These are phyloP conservation scores for Sylvicola cinctus DNA, from an alignment of 2,888 invertebrate genomes.

Conservation along the genomic window DNA sequence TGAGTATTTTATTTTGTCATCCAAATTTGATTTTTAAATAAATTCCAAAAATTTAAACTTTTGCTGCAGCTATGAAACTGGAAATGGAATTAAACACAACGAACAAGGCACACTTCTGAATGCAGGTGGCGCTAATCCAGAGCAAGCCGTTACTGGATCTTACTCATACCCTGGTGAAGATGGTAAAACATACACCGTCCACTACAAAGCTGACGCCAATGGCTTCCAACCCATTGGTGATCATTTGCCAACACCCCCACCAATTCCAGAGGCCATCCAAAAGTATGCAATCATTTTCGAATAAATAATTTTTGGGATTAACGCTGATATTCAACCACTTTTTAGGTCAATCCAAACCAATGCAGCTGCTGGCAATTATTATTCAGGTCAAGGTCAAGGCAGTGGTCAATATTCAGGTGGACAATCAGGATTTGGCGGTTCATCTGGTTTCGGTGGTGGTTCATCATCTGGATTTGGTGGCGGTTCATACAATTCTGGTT, in stretches of 20 bases:
- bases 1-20: slow-evolving; percentile 19
- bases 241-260: no score
- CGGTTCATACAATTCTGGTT: slow-evolving; percentile 3
- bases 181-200: no score
- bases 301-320: neutral
- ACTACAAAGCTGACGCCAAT: no score
- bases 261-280: slow-evolving; percentile 17
- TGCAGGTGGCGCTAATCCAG: slow-evolving; percentile 33
- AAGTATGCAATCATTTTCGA: slow-evolving; percentile 7
- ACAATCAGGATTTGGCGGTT: slow-evolving; percentile 3
- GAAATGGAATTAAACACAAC: slow-evolving; percentile 39
- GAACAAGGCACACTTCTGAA: slow-evolving; percentile 33
- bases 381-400: neutral
- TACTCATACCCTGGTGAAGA: no score
- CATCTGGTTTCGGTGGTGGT: slow-evolving; percentile 2
- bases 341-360: slow-evolving; percentile 8
- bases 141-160: slow-evolving; percentile 39
- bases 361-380: slow-evolving; percentile 5
- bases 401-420: slow-evolving; percentile 3
- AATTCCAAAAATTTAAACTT: slow-evolving; percentile 5
- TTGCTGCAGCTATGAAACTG: slow-evolving; percentile 34
- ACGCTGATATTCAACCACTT: neutral
- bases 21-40: slow-evolving; percentile 4
- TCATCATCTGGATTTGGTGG: neutral
- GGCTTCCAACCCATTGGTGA: no score